Percentiles rank a stretch among this genome's conserved stretches.
Evolutionary conservation across 2,888 invertebrate species (phyloP).

Genomic region (Scaeva pyrastri): DNA sequence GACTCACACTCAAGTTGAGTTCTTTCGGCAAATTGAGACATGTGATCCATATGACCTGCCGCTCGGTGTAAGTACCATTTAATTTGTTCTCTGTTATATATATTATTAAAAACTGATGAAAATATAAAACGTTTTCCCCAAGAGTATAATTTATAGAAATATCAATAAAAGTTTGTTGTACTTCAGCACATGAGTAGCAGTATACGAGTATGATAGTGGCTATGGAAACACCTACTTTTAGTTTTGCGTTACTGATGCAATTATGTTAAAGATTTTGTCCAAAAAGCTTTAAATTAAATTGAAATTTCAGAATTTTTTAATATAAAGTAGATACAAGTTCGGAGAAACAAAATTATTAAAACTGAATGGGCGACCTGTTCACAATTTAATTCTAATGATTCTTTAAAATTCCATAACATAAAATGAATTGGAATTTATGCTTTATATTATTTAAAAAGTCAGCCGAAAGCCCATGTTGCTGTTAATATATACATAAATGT

Average conservation of each 20-base stretch:
- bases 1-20: slow-evolving; percentile 93
- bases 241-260: not conserved
- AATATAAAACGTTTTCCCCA: not conserved
- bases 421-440: no score
- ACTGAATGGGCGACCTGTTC: no score
- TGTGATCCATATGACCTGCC: slow-evolving; percentile 91
- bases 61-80: slow-evolving; percentile 86
- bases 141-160: not conserved
- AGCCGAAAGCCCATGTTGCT: no score
- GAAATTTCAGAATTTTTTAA: not conserved
- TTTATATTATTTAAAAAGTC: no score
- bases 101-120: not conserved
- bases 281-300: not conserved
- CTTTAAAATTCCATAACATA: no score
- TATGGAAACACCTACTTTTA: no score
- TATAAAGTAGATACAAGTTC: not conserved
- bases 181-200: no score
- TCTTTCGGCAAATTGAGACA: slow-evolving; percentile 91
- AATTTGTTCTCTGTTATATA: slow-evolving; percentile 8
- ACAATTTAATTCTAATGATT: no score
- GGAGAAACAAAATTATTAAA: no score
- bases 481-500: no score
- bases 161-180: not conserved
- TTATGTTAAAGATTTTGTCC: not conserved
- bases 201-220: no score